Conservation (phyloP, 23 tunicate genomes). For the Botrylloides violaceus region DNA sequence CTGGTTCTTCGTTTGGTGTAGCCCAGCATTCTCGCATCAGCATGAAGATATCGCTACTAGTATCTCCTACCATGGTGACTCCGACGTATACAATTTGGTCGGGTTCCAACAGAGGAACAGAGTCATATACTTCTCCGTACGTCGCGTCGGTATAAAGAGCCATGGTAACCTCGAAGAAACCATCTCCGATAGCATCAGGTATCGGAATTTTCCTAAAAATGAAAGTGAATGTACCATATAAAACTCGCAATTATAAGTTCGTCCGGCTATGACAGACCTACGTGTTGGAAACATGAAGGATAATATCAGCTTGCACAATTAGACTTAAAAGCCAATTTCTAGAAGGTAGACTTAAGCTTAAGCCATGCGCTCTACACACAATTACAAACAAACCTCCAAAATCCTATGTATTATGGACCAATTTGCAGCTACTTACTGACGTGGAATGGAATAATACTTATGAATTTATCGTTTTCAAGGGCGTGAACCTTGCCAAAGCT, state of each 20-base stretch:
- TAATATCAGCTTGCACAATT: no score
- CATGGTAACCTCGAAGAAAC: slow-evolving; percentile 82
- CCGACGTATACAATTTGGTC: slow-evolving; percentile 76
- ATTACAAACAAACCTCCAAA: neutral
- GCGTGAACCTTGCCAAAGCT: no score
- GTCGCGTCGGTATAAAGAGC: slow-evolving; percentile 57
- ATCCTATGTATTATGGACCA: neutral
- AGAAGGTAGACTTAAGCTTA: no score
- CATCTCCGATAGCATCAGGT: slow-evolving; percentile 70
- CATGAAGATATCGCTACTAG: slow-evolving; percentile 42
- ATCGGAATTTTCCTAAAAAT: slow-evolving; percentile 52
- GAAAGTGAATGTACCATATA: no score
- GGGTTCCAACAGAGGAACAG: slow-evolving; percentile 30
- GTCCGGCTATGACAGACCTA: no score
- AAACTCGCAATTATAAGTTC: no score
- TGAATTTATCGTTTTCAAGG: no score
- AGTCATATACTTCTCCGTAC: slow-evolving; percentile 31
- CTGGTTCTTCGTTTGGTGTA: slow-evolving; percentile 59
- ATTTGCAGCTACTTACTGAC: no score
- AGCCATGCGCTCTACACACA: no score
- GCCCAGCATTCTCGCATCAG: slow-evolving; percentile 91
- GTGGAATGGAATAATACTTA: no score
- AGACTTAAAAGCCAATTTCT: no score
- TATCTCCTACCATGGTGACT: slow-evolving; percentile 47
- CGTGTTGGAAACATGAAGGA: no score